Evolutionary conservation across 2,113 vertebrate species (phyloP).

Genomic region (Phyllostomus discolor): DNA sequence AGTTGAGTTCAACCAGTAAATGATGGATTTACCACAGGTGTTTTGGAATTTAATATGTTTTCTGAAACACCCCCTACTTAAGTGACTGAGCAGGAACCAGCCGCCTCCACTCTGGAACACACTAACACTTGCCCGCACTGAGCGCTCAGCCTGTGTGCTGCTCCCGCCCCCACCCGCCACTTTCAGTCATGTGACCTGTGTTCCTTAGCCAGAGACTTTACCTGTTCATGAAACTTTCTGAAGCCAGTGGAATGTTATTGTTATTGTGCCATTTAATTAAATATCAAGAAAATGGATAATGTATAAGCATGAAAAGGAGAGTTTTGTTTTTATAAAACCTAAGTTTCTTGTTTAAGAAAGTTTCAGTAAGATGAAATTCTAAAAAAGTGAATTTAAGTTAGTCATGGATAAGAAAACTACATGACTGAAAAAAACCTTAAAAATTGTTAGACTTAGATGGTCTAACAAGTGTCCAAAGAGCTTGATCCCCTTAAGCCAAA

Average conservation of each 20-base stretch:
- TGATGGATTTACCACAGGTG: background rate
- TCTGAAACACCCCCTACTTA: background rate
- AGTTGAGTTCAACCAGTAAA: background rate
- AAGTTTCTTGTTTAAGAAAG: background rate
- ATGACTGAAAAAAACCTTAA: background rate
- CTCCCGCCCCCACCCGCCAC: too few species aligned
- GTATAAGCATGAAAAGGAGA: background rate
- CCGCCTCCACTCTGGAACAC: rapidly evolving
- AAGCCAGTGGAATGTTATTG: background rate
- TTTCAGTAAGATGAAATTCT: background rate
- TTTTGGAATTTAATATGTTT: background rate
- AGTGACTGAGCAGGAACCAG: background rate
- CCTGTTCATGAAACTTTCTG: background rate
- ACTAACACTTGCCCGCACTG: rapidly evolving
- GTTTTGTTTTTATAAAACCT: background rate
- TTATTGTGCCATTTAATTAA: background rate
- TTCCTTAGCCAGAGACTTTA: background rate
- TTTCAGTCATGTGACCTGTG: background rate
- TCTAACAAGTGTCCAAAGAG: background rate
- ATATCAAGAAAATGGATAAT: background rate
- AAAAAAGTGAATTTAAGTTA: background rate
- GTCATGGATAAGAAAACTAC: background rate
- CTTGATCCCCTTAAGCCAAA: background rate
- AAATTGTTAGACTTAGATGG: background rate
- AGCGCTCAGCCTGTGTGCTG: rapidly evolving